These are phyloP conservation scores for Poecilia velifera DNA, from an alignment of 2,797 vertebrate genomes.

Conservation along the genomic window DNA sequence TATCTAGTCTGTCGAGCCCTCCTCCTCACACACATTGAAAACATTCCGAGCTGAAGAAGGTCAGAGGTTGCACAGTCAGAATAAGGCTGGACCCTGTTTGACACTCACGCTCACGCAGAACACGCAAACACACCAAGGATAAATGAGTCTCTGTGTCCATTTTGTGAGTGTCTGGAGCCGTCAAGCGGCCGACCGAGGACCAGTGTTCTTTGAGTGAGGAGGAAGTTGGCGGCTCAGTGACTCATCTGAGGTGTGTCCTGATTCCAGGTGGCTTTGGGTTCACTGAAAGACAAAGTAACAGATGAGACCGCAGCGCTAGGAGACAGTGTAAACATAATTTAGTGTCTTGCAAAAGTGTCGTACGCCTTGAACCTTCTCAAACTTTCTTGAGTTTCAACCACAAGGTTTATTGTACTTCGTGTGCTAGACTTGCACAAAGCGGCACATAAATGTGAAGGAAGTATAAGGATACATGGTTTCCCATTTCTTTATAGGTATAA, in stretches of 20 bases:
- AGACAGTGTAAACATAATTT: background rate
- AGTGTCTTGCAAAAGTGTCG: background rate
- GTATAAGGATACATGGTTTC: background rate
- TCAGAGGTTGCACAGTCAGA: constrained; percentile 65
- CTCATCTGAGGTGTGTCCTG: constrained; percentile 85
- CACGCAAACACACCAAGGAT: constrained; percentile 17
- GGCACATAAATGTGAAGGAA: background rate
- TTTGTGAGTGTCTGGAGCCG: constrained; percentile 15
- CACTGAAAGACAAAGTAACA: constrained; percentile 66
- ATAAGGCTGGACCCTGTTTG: constrained; percentile 51
- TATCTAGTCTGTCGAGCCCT: constrained; percentile 35
- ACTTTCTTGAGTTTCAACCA: background rate
- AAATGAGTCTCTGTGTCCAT: constrained; percentile 22
- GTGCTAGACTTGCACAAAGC: background rate
- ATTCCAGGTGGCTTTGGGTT: constrained; percentile 81
- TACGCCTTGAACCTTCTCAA: background rate
- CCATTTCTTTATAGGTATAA: background rate
- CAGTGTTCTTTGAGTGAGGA: constrained; percentile 6
- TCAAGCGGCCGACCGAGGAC: constrained; percentile 10
- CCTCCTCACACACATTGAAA: constrained; percentile 71
- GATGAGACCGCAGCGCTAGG: background rate
- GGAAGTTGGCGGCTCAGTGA: constrained; percentile 26
- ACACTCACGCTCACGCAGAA: constrained; percentile 27
- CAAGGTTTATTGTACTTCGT: background rate
- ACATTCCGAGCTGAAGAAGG: constrained; percentile 74